Conservation (phyloP, 2,113 vertebrate genomes). For the Jaculus jaculus region DNA sequence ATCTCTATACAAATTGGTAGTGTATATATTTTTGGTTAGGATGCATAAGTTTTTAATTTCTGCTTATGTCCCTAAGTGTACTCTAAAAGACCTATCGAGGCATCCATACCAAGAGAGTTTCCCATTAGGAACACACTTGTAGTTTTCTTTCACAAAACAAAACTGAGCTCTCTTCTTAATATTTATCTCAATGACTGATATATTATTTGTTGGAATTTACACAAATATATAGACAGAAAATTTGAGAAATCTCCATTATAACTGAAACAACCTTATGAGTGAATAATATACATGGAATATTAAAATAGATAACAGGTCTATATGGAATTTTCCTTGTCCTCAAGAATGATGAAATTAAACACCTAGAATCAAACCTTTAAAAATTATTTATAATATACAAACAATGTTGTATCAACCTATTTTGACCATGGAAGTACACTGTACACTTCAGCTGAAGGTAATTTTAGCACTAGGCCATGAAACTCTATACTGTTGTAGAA, state of each 20-base stretch:
- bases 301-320: not conserved
- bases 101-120: fast-evolving
- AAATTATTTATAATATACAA: not conserved
- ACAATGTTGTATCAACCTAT: not conserved
- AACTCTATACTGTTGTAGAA: not conserved
- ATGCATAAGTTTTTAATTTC: not conserved
- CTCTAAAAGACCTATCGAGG: not conserved
- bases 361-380: not conserved
- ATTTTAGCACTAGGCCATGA: not conserved
- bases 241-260: not conserved
- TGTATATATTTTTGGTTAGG: not conserved
- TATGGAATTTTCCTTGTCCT: not conserved
- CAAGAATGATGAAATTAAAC: not conserved
- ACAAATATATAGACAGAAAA: not conserved
- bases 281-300: not conserved
- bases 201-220: not conserved
- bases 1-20: not conserved
- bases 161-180: not conserved
- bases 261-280: not conserved
- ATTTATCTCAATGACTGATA: not conserved
- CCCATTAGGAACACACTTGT: not conserved
- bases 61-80: not conserved
- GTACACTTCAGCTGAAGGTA: not conserved
- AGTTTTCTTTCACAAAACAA: no score
- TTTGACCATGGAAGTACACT: not conserved